These are phyloP conservation scores for Clunio marinus DNA, from an alignment of 2,888 invertebrate genomes.

Conservation along the genomic window DNA sequence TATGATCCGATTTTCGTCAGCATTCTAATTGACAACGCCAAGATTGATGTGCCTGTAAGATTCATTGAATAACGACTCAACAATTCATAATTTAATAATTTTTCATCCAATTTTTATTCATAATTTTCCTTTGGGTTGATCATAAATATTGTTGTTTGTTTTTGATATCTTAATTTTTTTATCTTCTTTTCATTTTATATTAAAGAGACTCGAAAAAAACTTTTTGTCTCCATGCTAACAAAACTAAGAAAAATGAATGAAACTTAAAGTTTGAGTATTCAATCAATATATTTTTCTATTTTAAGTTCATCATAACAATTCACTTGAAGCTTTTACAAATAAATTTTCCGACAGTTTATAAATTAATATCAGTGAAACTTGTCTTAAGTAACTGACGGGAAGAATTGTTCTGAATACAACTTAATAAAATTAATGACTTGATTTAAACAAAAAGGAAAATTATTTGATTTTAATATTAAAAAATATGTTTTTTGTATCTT, in stretches of 20 bases:
- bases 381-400: background rate
- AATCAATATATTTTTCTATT: too few relatives aligned
- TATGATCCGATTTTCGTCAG: background rate
- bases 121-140: background rate
- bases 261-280: too few relatives aligned
- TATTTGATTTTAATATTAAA: too few relatives aligned
- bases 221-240: background rate
- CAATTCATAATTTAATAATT: background rate
- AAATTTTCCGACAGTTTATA: too few relatives aligned
- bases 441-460: too few relatives aligned
- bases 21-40: background rate
- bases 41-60: slow-evolving; percentile 12
- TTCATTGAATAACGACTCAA: slow-evolving; percentile 12
- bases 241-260: background rate
- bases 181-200: background rate
- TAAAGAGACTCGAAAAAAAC: background rate
- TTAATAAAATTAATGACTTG: too few relatives aligned
- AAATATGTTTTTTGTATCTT: too few relatives aligned
- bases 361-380: too few relatives aligned
- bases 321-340: too few relatives aligned
- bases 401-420: too few relatives aligned
- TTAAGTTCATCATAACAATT: too few relatives aligned
- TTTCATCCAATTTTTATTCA: background rate
- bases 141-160: background rate
- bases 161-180: background rate